Percentiles rank a stretch among this genome's conserved stretches.
Evolutionary conservation across 2,888 invertebrate species (phyloP).

Genomic region (Rutpela maculata): DNA sequence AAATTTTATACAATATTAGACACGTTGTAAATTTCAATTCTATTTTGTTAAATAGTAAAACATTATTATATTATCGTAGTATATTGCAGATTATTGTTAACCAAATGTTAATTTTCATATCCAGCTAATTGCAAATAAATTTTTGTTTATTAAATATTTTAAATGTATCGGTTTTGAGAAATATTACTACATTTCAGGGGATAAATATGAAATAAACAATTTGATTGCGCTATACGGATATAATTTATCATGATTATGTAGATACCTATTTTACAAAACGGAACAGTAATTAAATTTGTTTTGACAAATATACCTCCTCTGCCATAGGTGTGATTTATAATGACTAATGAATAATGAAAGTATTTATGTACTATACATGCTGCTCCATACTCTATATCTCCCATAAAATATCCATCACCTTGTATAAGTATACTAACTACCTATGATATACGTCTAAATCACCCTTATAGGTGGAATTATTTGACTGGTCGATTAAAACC

Average conservation of each 20-base stretch:
- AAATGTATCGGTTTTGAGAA: constrained; percentile 7
- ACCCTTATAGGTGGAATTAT: too few relatives aligned
- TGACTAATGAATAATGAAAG: too few relatives aligned
- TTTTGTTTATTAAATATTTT: constrained; percentile 10
- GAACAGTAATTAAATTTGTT: not conserved
- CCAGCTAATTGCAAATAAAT: constrained; percentile 11
- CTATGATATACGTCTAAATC: too few relatives aligned
- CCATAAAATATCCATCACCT: too few relatives aligned
- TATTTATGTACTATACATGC: too few relatives aligned
- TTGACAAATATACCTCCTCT: not conserved
- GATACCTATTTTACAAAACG: not conserved
- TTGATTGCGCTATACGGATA: not conserved
- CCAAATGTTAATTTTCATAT: not conserved
- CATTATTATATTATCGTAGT: not conserved
- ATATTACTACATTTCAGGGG: not conserved
- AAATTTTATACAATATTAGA: not conserved
- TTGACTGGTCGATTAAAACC: too few relatives aligned
- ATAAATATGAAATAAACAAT: not conserved
- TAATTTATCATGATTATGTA: not conserved
- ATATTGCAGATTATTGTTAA: constrained; percentile 3
- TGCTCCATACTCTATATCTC: too few relatives aligned
- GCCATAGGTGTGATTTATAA: too few relatives aligned
- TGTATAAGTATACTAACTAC: too few relatives aligned
- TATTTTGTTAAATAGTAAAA: constrained; percentile 6
- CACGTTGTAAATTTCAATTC: constrained; percentile 10